phyloP scores from a whole-genome alignment of 2,888 invertebrate species.

The Netelia virgata region DNA sequence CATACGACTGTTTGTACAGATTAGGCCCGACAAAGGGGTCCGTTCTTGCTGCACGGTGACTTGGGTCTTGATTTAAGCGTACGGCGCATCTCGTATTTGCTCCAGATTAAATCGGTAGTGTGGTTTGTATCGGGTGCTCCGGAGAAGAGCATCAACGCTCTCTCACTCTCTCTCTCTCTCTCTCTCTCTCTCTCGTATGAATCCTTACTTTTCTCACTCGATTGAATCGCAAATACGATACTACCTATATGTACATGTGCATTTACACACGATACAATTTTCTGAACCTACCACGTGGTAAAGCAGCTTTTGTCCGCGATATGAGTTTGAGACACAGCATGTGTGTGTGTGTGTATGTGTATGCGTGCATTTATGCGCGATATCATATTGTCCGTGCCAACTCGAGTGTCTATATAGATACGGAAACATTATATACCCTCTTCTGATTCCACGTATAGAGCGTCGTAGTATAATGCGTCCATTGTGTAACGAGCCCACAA shows the following conservation, averaged over 20 bases:
- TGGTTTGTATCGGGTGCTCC: background rate
- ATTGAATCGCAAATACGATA: constrained; percentile 1
- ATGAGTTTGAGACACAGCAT: constrained; percentile 14
- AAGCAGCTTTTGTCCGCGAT: constrained; percentile 29
- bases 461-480: constrained; percentile 22
- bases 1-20: constrained; percentile 80
- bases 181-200: constrained; percentile 1
- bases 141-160: background rate
- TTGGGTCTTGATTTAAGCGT: constrained; percentile 78
- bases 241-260: background rate
- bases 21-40: constrained; percentile 79
- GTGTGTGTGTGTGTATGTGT: background rate
- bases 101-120: constrained; percentile 77
- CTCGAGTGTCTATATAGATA: constrained; percentile 4
- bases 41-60: constrained; percentile 76
- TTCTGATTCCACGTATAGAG: background rate
- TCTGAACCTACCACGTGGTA: background rate
- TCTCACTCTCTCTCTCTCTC: background rate
- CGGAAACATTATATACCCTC: constrained; percentile 1
- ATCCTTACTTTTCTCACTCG: background rate
- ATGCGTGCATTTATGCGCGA: constrained; percentile 8
- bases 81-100: constrained; percentile 77
- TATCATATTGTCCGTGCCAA: constrained; percentile 41
- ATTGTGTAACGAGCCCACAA: constrained; percentile 25
- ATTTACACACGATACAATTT: background rate